These are phyloP conservation scores for Fukomys damarensis DNA, from an alignment of 2,113 vertebrate species.

Conservation along the genomic window DNA sequence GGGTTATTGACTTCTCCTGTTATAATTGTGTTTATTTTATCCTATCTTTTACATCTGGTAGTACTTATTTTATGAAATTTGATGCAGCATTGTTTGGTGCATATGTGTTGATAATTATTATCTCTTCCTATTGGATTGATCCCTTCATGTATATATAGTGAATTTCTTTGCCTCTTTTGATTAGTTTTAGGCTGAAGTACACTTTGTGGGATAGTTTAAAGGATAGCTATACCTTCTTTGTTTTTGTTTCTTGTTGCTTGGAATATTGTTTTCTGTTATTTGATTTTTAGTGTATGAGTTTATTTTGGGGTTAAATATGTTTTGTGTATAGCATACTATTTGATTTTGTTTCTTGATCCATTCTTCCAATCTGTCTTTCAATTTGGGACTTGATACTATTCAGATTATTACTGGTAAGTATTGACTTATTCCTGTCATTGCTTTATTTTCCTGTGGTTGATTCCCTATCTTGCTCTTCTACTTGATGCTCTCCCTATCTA, in stretches of 20 bases:
- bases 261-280: background rate
- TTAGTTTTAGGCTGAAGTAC: background rate
- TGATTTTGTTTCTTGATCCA: background rate
- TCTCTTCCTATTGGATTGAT: too few relatives aligned
- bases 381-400: background rate
- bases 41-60: background rate
- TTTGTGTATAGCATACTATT: background rate
- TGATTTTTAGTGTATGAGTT: background rate
- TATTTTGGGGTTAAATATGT: background rate
- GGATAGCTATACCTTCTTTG: background rate
- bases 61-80: background rate
- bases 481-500: background rate
- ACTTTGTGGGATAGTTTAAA: background rate
- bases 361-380: background rate
- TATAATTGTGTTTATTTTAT: background rate
- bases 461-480: background rate
- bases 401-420: background rate
- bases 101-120: background rate
- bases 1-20: background rate
- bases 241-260: background rate
- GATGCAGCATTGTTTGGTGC: background rate
- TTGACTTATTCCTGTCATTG: background rate
- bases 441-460: background rate
- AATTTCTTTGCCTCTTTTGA: background rate
- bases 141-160: background rate